Evolutionary conservation across 1,140 invertebrate genomes (phyloP).

Genomic region (Thereuonema tuberculata): DNA sequence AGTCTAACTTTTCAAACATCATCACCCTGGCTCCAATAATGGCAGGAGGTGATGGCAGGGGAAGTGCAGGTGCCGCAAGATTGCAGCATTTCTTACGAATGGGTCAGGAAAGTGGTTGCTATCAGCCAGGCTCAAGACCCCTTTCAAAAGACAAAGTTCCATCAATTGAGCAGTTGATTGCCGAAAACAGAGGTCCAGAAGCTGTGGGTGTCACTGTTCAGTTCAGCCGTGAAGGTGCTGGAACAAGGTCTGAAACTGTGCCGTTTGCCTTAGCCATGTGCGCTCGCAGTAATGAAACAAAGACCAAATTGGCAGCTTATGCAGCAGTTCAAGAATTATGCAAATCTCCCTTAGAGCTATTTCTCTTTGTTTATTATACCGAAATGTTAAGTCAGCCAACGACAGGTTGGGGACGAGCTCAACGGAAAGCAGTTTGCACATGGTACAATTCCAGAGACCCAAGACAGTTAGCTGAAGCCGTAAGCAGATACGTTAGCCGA

Average conservation of each 20-base stretch:
- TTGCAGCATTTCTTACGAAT: neutral
- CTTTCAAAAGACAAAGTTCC: neutral
- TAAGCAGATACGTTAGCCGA: slow-evolving; percentile 44
- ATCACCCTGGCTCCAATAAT: neutral
- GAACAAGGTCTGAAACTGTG: neutral
- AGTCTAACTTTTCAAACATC: too few species aligned
- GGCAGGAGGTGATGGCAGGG: neutral
- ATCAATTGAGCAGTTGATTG: neutral
- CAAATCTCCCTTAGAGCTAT: slow-evolving; percentile 39
- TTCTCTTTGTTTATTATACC: slow-evolving; percentile 44
- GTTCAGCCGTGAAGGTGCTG: neutral
- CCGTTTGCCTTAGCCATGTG: slow-evolving; percentile 43
- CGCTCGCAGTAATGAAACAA: slow-evolving; percentile 28
- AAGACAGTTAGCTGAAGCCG: slow-evolving; percentile 42
- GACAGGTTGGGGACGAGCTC: slow-evolving; percentile 44
- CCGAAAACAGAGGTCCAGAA: neutral
- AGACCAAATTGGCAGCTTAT: slow-evolving; percentile 37
- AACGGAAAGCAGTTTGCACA: slow-evolving; percentile 39
- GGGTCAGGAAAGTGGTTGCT: slow-evolving; percentile 1
- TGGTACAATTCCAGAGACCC: slow-evolving; percentile 46
- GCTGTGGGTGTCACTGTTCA: neutral
- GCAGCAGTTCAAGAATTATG: slow-evolving; percentile 38
- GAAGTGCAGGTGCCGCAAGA: too few species aligned
- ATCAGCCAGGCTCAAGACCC: neutral
- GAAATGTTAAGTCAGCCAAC: slow-evolving; percentile 34